Evolutionary conservation across 2,888 invertebrate genomes (phyloP), one percentile per base, ranked within the genome.

Genomic region (Mamestra brassicae): DNA sequence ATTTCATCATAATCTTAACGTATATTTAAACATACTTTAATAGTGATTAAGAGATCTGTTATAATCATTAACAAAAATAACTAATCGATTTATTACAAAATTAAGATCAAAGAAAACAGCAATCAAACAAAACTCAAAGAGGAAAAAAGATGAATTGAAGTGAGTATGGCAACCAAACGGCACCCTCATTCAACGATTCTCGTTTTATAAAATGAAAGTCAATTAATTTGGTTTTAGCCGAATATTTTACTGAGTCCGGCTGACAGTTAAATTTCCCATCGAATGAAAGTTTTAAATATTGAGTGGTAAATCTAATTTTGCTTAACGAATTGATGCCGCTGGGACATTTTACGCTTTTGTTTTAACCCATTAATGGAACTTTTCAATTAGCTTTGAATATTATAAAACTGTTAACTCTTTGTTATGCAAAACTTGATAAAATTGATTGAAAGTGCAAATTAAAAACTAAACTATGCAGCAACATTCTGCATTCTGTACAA

Each of bases 281-380:
- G 82, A 88, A 91, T 90, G 85, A 85, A 88, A 89, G 83, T 90
- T 91, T 89, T 84, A 88, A 90, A 91, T 90, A 91, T 92, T 90
- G 89, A 91, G 86, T 82, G 87, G 84, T 74, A 85, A 91, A 91
- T 91, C 80, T 88, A 89, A 92, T 92, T 92, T 89, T 64, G 73
- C 65, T 60, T 87, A 84, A 86, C 87, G 87, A 87, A 89, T 89
- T 87, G 78, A 77, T 77, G 71, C 78, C 68, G 26, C 58, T 4
- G 69, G 66, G 72, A 71, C 58, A 74, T 65, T 79, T 74, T 70
- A 60, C 57, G 55, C 45, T 78, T 84, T 82, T 73, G 74, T 81
- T 86, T 79, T 78, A 60, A 55, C 63, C n/a, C 60, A 61, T 66
- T 81, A 75, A 65, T 67, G 62, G 69, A 63, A 79, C 60, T 84